Percentiles rank a stretch among this genome's conserved stretches.
Evolutionary conservation across 2,113 vertebrate species (phyloP).

Genomic region (Ceyx melanurus): DNA sequence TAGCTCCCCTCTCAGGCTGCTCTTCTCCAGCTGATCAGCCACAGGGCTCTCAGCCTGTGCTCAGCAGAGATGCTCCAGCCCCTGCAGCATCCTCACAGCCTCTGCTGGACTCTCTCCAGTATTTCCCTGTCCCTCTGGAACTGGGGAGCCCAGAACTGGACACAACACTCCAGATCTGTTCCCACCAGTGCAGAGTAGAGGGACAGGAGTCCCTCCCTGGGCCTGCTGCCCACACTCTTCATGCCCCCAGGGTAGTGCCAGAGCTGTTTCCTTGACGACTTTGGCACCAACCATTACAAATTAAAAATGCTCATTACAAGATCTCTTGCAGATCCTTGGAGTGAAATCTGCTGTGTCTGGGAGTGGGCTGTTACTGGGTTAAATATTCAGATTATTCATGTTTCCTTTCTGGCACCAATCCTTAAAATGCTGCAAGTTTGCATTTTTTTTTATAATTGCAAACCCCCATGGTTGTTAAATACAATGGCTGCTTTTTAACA

Average conservation of each 20-base stretch:
- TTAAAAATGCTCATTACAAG: accelerated
- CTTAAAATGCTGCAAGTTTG: background rate
- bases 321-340: background rate
- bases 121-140: too few species aligned
- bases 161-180: too few species aligned
- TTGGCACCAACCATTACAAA: background rate
- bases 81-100: too few species aligned
- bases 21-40: too few species aligned
- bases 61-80: too few species aligned
- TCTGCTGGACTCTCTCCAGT: too few species aligned
- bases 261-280: background rate
- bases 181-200: too few species aligned
- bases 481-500: background rate
- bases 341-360: background rate
- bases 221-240: too few species aligned
- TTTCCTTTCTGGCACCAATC: slow-evolving; percentile 2
- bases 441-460: background rate
- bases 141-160: too few species aligned
- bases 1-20: too few species aligned
- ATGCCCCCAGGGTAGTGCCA: background rate
- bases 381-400: background rate
- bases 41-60: too few species aligned
- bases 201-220: too few species aligned
- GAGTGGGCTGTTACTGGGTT: background rate
- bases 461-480: background rate